phyloP scores from a whole-genome alignment of 2,888 invertebrate species.

The Bimastos eiseni region DNA sequence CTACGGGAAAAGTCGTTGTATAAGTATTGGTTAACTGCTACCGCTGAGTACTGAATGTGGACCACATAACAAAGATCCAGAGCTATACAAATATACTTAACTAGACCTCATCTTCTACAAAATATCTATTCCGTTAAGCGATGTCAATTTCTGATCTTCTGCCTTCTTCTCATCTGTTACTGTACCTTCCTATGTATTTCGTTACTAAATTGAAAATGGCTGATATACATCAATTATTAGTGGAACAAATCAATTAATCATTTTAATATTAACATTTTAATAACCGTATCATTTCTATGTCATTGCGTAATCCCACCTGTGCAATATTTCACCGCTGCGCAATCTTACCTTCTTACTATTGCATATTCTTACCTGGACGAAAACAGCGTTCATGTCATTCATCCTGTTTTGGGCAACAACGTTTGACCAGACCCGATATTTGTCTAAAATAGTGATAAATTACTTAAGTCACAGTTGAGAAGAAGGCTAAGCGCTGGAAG shows the following conservation, averaged over 20 bases:
- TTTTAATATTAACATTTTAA: background rate
- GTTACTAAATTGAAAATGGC: background rate
- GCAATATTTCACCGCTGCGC: no score
- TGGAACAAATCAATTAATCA: no score
- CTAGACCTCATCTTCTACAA: no score
- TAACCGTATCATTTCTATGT: no score
- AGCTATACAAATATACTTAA: no score
- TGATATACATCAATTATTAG: background rate
- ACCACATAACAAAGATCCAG: no score
- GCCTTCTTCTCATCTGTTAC: background rate
- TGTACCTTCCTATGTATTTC: background rate
- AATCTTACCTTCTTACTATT: no score
- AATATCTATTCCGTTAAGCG: background rate
- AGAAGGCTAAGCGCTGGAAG: no score
- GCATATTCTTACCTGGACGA: background rate
- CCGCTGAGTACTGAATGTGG: no score
- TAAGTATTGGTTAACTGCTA: no score
- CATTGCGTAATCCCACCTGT: no score
- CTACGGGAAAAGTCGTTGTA: no score
- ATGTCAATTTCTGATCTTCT: background rate
- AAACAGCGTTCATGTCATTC: background rate
- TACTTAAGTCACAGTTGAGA: background rate
- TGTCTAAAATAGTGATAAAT: background rate
- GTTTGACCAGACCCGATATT: background rate
- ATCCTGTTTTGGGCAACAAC: background rate